These are phyloP conservation scores for Drosophila seclusa DNA, from an alignment of 2,888 invertebrate species.

Conservation along the genomic window DNA sequence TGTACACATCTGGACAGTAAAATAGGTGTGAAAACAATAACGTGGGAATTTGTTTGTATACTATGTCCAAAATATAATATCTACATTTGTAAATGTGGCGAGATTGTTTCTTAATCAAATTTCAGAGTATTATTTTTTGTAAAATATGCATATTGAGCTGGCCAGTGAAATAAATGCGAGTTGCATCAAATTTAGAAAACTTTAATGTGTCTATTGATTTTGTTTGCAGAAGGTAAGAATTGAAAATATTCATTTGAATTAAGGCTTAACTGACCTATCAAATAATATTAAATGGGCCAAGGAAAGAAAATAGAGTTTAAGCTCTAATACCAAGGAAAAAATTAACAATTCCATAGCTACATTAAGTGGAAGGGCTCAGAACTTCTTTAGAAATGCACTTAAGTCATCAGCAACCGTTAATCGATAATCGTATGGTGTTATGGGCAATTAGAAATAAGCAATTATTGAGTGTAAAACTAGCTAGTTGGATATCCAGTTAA, in stretches of 20 bases:
- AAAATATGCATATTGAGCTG: not conserved
- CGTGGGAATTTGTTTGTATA: too few species aligned
- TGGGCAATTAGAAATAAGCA: not conserved
- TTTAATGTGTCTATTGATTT: not conserved
- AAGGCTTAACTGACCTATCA: not conserved
- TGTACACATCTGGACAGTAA: not conserved
- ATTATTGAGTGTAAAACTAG: not conserved
- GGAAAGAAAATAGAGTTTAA: not conserved
- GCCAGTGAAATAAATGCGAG: not conserved
- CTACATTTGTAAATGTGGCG: not conserved
- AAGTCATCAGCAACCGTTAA: not conserved
- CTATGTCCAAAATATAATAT: not conserved
- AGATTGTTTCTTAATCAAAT: not conserved
- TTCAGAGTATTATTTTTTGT: not conserved
- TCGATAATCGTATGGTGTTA: not conserved
- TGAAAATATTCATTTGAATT: too few species aligned
- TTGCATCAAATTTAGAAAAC: not conserved
- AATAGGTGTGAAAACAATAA: not conserved
- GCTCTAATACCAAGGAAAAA: not conserved
- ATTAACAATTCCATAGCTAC: not conserved
- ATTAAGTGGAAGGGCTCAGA: not conserved
- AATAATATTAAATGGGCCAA: not conserved
- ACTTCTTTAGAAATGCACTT: not conserved
- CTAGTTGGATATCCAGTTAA: not conserved
- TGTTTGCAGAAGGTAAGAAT: too few species aligned